These are phyloP conservation scores for Dynastes grantii DNA, from an alignment of 2,888 invertebrate species.

Conservation along the genomic window DNA sequence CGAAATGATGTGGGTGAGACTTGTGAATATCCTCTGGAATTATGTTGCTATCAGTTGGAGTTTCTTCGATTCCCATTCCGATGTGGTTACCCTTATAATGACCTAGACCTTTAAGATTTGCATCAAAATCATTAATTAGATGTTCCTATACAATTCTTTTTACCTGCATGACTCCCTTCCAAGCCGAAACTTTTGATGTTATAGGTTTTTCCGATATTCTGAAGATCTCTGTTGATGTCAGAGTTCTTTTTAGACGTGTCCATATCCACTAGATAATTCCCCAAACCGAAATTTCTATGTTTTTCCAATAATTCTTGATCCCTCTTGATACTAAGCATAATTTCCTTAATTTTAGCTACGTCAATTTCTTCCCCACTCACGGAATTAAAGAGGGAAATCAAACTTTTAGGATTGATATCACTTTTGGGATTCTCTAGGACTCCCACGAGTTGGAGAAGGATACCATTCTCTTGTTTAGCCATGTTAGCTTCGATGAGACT, in stretches of 20 bases:
- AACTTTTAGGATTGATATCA: conserved; percentile 63
- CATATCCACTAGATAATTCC: conserved; percentile 47
- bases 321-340: conserved; percentile 63
- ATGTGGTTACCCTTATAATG: conserved; percentile 63
- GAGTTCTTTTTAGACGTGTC: conserved; percentile 52
- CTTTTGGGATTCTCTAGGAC: conserved; percentile 63
- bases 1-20: conserved; percentile 64
- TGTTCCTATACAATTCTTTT: neutral
- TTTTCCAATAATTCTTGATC: conserved; percentile 60
- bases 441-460: conserved; percentile 60
- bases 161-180: conserved; percentile 62
- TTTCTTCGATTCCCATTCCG: conserved; percentile 62
- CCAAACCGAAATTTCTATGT: conserved; percentile 61
- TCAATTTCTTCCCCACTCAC: conserved; percentile 66
- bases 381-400: conserved; percentile 67
- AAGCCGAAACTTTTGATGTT: conserved; percentile 61
- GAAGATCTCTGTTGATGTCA: conserved; percentile 55
- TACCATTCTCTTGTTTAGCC: conserved; percentile 57
- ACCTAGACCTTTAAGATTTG: conserved; percentile 53
- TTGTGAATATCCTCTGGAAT: conserved; percentile 60
- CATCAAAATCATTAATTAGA: neutral
- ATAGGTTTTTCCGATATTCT: conserved; percentile 54
- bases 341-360: conserved; percentile 63
- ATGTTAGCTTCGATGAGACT: conserved; percentile 56
- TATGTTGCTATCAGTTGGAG: conserved; percentile 59